Evolutionary conservation across 2,113 vertebrate genomes (phyloP).

Genomic region (Dascyllus trimaculatus): DNA sequence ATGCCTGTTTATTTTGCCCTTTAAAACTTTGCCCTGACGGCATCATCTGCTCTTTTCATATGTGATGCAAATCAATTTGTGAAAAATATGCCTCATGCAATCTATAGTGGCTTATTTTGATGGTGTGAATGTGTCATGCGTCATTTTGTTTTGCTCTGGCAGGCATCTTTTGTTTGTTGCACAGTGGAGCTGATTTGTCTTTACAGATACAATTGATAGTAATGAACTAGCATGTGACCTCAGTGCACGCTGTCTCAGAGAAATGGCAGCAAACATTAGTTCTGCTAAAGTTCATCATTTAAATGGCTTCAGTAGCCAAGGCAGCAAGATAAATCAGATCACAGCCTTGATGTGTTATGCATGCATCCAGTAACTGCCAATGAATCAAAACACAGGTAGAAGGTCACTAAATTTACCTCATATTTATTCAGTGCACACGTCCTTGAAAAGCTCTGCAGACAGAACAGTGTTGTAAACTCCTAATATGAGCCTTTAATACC

Average conservation of each 20-base stretch:
- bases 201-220: conserved; percentile 63
- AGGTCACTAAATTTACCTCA: conserved; percentile 81
- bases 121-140: not conserved
- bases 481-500: conserved; percentile 57
- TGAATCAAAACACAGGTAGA: conserved; percentile 84
- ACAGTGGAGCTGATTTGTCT: conserved; percentile 49
- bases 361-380: conserved; percentile 77
- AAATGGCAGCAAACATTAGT: conserved; percentile 65
- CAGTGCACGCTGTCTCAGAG: conserved; percentile 42
- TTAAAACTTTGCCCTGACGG: not conserved
- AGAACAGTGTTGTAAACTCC: conserved; percentile 54
- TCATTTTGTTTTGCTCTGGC: conserved; percentile 40
- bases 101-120: conserved; percentile 6
- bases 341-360: conserved; percentile 77
- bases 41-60: not conserved
- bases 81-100: not conserved
- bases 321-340: conserved; percentile 80
- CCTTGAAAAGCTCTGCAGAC: conserved; percentile 74
- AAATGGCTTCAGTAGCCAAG: conserved; percentile 69
- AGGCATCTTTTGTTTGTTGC: conserved; percentile 11
- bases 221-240: conserved; percentile 54
- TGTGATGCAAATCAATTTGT: not conserved
- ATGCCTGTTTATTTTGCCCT: not conserved
- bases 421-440: conserved; percentile 82
- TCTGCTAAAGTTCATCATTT: conserved; percentile 76